phyloP scores from a whole-genome alignment of 2,888 invertebrate species.

The Ormyrus rosae region DNA sequence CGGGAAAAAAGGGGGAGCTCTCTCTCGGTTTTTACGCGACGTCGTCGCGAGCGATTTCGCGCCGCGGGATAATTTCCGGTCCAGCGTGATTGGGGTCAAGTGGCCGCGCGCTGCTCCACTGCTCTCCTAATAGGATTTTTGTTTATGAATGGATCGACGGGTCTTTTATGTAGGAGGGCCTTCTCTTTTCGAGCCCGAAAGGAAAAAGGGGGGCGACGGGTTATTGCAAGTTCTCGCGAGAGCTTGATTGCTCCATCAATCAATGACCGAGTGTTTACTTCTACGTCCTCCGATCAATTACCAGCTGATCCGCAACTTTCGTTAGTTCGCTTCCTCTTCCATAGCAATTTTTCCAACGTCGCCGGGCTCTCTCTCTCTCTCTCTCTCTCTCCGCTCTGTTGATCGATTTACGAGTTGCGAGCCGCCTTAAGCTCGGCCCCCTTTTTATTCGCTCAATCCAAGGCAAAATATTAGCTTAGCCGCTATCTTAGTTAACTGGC shows the following conservation, averaged over 20 bases:
- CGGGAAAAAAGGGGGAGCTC: too few relatives aligned
- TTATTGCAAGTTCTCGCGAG: background rate
- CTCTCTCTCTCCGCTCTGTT: conserved; percentile 51
- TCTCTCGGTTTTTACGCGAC: background rate
- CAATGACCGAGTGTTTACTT: conserved; percentile 72
- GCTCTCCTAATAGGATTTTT: background rate
- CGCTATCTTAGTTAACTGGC: background rate
- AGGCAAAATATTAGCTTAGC: conserved; percentile 14
- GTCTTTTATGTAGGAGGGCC: background rate
- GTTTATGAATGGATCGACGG: background rate
- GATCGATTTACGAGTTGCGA: conserved; percentile 63
- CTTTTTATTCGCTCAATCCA: conserved; percentile 8
- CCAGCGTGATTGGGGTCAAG: conserved; percentile 22
- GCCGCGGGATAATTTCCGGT: conserved; percentile 45
- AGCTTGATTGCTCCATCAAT: conserved; percentile 73
- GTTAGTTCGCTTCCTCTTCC: conserved; percentile 55
- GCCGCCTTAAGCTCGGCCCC: background rate
- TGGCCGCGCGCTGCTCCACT: background rate
- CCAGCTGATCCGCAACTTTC: conserved; percentile 65
- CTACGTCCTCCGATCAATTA: conserved; percentile 71
- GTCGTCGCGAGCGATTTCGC: background rate
- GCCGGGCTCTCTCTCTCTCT: conserved; percentile 42
- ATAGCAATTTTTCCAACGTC: conserved; percentile 65
- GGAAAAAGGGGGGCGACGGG: background rate
- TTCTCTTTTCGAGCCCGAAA: background rate